Base-by-base conservation (phyloP, 2,888 invertebrate genomes). In the Uloborus plumipes region DNA sequence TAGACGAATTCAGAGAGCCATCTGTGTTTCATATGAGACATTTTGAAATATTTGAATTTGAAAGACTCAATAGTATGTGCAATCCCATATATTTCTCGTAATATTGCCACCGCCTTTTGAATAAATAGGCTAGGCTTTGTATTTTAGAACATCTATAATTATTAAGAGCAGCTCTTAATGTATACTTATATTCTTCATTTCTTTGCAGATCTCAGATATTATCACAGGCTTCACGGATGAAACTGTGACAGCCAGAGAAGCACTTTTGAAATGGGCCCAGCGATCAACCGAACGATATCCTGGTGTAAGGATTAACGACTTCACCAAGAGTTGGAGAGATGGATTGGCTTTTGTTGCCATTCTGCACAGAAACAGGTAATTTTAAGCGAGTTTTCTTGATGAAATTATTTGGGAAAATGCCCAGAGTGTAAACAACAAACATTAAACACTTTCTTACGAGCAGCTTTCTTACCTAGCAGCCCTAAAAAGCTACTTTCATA, bases 341-440 rank as follows among this genome's bases (percentile, higher is more conserved):
- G 99, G 99, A 65, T 92, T 98, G 88, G 99, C 99, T 86, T 99
- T 99, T 93, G 96, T 97, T 90, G 98, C 99, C 87, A 94, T 99
- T 89, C 94, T 99, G 87, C 99, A 99, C 91, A 93, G 98, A 90
- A 97, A 98, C 92, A 94, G 98, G 91, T 98, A 93, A 88, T 26
- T 26, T 26, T 2, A 26, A 26, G 26, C 4, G 2, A 26, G 4
- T 26, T 26, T 26, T 26, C 84, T 55, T 16, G n/a, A 55, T 61
- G 22, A 14, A 16, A 66, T 67, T 51, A n/a, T 11, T 49, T 51
- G 26, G 26, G n/a, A n/a, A n/a, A n/a, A n/a, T n/a, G n/a, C n/a
- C n/a, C n/a, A 13, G 13, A 13, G 13, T 51, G 13, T 51, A 51
- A 51, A 51, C 15, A 53, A 53, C 16, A n/a, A 53, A 53, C 3